These are phyloP conservation scores for Diabrotica virgifera DNA, from an alignment of 1,140 invertebrate genomes.

Conservation along the genomic window DNA sequence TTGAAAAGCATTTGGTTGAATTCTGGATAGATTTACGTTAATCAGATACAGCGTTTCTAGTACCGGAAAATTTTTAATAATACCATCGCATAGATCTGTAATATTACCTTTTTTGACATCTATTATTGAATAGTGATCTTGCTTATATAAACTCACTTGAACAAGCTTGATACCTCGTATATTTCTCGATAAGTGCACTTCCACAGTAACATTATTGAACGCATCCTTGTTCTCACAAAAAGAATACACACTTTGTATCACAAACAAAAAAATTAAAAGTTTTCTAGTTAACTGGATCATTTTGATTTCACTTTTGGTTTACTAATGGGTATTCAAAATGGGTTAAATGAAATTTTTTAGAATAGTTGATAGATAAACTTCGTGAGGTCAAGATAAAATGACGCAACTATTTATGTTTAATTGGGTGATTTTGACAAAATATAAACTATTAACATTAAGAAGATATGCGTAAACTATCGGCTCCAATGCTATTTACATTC, in stretches of 20 bases:
- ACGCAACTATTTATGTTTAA: too few species aligned
- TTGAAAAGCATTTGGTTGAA: constrained; percentile 28
- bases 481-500: too few species aligned
- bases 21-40: constrained; percentile 28
- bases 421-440: too few species aligned
- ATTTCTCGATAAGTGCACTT: constrained; percentile 14
- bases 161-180: constrained; percentile 7
- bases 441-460: too few species aligned
- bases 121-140: constrained; percentile 26
- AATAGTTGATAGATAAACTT: too few species aligned
- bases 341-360: too few species aligned
- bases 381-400: too few species aligned
- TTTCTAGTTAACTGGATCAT: too few species aligned
- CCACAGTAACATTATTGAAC: constrained; percentile 22
- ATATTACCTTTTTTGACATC: constrained; percentile 31
- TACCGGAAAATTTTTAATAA: constrained; percentile 30
- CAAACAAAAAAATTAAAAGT: not conserved
- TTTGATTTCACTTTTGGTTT: too few species aligned
- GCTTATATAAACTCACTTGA: constrained; percentile 21
- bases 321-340: too few species aligned
- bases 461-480: too few species aligned
- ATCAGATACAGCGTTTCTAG: constrained; percentile 27
- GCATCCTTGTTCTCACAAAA: constrained; percentile 25
- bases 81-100: constrained; percentile 30
- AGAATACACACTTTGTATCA: not conserved